A percentile compares a stretch with the other conserved stretches of the same genome.
phyloP scores from a whole-genome alignment of 1,140 invertebrate genomes.

The Tetramorium parvispinum region DNA sequence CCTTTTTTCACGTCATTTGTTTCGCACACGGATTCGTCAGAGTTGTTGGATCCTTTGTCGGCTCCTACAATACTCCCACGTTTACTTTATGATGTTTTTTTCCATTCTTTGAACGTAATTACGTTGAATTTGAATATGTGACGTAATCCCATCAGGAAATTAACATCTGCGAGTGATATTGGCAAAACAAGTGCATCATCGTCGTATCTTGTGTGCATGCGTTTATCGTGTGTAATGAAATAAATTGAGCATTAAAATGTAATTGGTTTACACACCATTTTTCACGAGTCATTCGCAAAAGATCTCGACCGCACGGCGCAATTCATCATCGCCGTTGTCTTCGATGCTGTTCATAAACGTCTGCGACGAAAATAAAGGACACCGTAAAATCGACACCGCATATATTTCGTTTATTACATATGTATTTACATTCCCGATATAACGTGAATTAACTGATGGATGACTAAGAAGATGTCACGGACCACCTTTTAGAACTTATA shows the following conservation, averaged over 20 bases:
- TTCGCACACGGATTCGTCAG: background rate
- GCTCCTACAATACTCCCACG: background rate
- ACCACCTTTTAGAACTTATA: background rate
- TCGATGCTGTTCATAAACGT: background rate
- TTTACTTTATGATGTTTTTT: slow-evolving; percentile 1
- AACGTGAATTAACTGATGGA: background rate
- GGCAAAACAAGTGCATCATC: background rate
- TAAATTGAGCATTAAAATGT: background rate
- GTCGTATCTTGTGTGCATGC: background rate
- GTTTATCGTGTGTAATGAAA: background rate
- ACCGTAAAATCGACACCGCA: background rate
- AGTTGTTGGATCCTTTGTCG: background rate
- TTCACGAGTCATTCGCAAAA: background rate
- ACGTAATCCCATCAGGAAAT: slow-evolving; percentile 20
- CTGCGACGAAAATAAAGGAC: background rate
- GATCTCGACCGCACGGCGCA: background rate
- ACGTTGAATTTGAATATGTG: slow-evolving; percentile 31
- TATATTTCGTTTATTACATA: background rate
- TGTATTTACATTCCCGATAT: background rate
- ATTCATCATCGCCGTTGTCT: background rate
- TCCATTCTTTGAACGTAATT: slow-evolving; percentile 11
- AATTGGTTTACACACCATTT: background rate
- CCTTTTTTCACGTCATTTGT: background rate
- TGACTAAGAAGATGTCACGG: background rate
- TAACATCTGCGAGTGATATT: background rate